A percentile compares a stretch with the other conserved stretches of the same genome.
These are phyloP conservation scores for Platerodrilus igneus DNA, from an alignment of 2,888 invertebrate genomes.

Conservation along the genomic window DNA sequence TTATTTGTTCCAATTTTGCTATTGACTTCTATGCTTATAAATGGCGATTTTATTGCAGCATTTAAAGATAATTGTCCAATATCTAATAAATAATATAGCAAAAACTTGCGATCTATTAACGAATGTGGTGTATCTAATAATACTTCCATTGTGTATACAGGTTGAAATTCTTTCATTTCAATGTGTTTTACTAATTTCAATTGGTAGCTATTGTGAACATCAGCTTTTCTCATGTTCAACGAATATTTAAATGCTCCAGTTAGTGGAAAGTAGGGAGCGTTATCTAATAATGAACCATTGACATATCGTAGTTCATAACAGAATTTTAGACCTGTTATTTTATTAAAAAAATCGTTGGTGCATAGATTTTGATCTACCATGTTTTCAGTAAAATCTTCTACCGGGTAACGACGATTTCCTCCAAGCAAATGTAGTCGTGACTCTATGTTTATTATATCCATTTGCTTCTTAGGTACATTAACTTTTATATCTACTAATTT, in stretches of 20 bases:
- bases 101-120: slow-evolving; percentile 24
- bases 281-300: slow-evolving; percentile 22
- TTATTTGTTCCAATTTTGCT: slow-evolving; percentile 20
- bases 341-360: slow-evolving; percentile 22
- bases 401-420: slow-evolving; percentile 12
- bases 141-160: slow-evolving; percentile 22
- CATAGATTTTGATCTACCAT: slow-evolving; percentile 23
- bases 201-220: slow-evolving; percentile 28
- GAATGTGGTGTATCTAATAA: slow-evolving; percentile 30
- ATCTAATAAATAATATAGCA: slow-evolving; percentile 23
- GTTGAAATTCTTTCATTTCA: slow-evolving; percentile 15
- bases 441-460: slow-evolving; percentile 28
- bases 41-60: slow-evolving; percentile 25
- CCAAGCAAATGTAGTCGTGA: slow-evolving; percentile 25
- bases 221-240: slow-evolving; percentile 25
- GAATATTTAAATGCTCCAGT: slow-evolving; percentile 30
- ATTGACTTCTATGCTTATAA: slow-evolving; percentile 23
- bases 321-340: slow-evolving; percentile 26
- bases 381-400: slow-evolving; percentile 22
- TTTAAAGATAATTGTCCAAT: slow-evolving; percentile 21
- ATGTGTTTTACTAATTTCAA: slow-evolving; percentile 20
- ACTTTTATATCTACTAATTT: slow-evolving; percentile 30
- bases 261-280: slow-evolving; percentile 29
- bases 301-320: slow-evolving; percentile 28
- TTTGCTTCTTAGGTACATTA: slow-evolving; percentile 30